These are phyloP conservation scores for Pseudorhiza aurosa DNA, from an alignment of 30 jellyfish, hydroid and myxozoan genomes.

Conservation along the genomic window DNA sequence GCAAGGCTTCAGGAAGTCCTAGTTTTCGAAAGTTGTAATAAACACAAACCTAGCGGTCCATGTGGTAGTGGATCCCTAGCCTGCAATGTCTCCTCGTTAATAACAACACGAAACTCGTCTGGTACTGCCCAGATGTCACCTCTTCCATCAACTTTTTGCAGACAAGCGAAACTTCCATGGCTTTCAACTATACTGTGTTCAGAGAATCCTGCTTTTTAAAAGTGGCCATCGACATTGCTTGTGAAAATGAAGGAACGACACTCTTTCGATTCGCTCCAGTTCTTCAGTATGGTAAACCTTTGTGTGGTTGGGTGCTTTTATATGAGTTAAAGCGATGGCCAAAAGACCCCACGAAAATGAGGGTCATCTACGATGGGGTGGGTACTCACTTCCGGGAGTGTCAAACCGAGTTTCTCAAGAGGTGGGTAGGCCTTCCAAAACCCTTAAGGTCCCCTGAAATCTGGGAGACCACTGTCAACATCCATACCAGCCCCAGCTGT, in stretches of 20 bases:
- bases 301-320: slow-evolving; percentile 69
- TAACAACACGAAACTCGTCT: slow-evolving; percentile 12
- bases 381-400: slow-evolving; percentile 77
- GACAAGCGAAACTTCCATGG: slow-evolving; percentile 58
- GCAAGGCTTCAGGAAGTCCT: too few relatives aligned
- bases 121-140: slow-evolving; percentile 76
- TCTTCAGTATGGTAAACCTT: slow-evolving; percentile 58
- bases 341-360: slow-evolving; percentile 86
- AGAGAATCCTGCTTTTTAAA: slow-evolving; percentile 73
- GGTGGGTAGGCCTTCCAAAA: slow-evolving; percentile 93
- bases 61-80: slow-evolving; percentile 64
- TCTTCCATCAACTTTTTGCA: slow-evolving; percentile 40
- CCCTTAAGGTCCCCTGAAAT: slow-evolving; percentile 88
- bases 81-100: slow-evolving; percentile 57
- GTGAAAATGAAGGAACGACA: slow-evolving; percentile 69
- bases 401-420: slow-evolving; percentile 51
- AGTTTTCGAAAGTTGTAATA: too few relatives aligned
- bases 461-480: slow-evolving; percentile 91
- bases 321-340: slow-evolving; percentile 72
- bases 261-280: slow-evolving; percentile 54
- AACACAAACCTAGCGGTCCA: slow-evolving; percentile 84
- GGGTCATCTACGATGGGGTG: slow-evolving; percentile 84
- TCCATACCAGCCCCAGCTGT: slow-evolving; percentile 92
- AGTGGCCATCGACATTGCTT: slow-evolving; percentile 91
- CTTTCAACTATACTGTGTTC: slow-evolving; percentile 69